phyloP scores from a whole-genome alignment of 2,113 vertebrate species.

The Rattus rattus region DNA sequence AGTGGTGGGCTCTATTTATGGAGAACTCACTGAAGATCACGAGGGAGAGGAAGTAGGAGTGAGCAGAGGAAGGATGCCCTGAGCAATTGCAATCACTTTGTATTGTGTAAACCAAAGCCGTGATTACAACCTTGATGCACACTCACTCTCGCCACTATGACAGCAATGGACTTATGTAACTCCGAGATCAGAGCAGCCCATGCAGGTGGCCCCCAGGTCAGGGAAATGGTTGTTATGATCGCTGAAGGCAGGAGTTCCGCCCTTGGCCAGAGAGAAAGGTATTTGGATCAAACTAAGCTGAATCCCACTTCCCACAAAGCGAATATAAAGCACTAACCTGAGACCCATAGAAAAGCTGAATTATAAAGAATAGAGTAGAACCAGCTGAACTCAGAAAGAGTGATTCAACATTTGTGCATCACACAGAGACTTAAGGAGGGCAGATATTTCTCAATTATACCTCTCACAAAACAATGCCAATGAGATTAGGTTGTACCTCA shows the following conservation, averaged over 20 bases:
- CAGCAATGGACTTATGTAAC: neutral
- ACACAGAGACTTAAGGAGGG: neutral
- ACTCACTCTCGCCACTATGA: neutral
- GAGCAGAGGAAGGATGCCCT: neutral
- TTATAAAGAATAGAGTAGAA: neutral
- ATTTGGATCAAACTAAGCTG: neutral
- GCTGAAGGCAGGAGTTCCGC: neutral
- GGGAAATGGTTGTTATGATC: neutral
- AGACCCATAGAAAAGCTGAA: constrained; percentile 3
- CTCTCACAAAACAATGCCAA: neutral
- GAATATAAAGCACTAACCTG: neutral
- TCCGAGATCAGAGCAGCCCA: neutral
- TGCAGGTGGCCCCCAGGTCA: neutral
- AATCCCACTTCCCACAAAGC: neutral
- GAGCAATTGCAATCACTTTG: neutral
- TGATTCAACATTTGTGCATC: neutral
- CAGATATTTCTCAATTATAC: neutral
- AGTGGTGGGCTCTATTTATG: neutral
- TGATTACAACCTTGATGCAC: neutral
- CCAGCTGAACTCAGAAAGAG: neutral
- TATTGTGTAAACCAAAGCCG: neutral
- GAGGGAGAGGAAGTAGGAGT: neutral
- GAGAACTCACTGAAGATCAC: constrained; percentile 5
- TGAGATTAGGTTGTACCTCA: constrained; percentile 28
- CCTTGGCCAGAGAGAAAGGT: neutral